Evolutionary conservation across 1,140 invertebrate genomes (phyloP), one percentile per base, ranked within the genome.

Genomic region (Zaprionus tsacasi): DNA sequence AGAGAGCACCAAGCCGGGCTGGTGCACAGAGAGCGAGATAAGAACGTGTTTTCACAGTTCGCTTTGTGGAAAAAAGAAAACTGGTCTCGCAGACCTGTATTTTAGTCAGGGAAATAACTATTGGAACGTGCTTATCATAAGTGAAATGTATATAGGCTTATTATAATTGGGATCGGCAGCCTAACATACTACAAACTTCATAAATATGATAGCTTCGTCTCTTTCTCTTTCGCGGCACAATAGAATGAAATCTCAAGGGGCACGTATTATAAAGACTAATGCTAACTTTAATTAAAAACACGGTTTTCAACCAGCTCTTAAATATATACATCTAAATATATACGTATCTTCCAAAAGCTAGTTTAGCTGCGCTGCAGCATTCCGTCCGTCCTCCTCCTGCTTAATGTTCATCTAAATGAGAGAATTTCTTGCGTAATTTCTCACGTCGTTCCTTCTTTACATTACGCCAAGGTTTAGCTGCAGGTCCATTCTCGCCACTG

Each of bases 371-470:
- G 38, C 60, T 25, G 56, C 70, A 67, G 55, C 27, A 30, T 2
- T 30, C 63, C 10, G 8, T 40, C 12, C 25, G 10, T 10, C 15
- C 17, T 17, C n/a, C 0, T 12, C 3, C 35, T 6, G 10, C 38
- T 78, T 70, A 88, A 60, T 96, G 96, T 92, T 96, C 94, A 93
- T 97, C 96, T 55, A 98, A 94, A 93, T 98, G 95, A 38, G 94
- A 93, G 92, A 97, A 97, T 21, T 97, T 93, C 91, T 96, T 94
- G 82, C 97, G 94, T n/a, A 97, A 89, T 92, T 99, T 99, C 90
- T 98, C 97, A 76, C 95, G 95, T 87, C 97, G 98, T 58, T 97
- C 96, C 81, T 96, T 96, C 81, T 96, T 96, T 5, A 95, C 93
- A 81, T 95, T 95, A 83, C 97, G 97, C 96, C 97, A 98, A 6